Evolutionary conservation across 1,140 invertebrate species (phyloP).

Genomic region (Drosophila gunungcola): DNA sequence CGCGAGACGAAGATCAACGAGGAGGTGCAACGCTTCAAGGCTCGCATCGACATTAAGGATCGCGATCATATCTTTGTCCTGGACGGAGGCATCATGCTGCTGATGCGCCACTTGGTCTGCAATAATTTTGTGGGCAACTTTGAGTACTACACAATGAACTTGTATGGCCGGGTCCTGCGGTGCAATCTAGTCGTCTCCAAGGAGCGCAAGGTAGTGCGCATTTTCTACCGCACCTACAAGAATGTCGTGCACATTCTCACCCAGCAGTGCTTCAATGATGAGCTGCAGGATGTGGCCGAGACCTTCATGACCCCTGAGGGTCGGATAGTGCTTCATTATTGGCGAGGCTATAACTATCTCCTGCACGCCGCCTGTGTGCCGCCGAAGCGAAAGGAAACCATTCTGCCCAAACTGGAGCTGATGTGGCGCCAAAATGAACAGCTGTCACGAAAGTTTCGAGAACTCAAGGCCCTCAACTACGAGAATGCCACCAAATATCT

Average conservation of each 20-base stretch:
- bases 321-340: conserved; percentile 69
- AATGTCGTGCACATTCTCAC: conserved; percentile 60
- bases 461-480: conserved; percentile 65
- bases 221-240: conserved; percentile 75
- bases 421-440: conserved; percentile 70
- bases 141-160: conserved; percentile 77
- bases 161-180: conserved; percentile 66
- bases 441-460: conserved; percentile 40
- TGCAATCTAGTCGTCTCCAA: conserved; percentile 65
- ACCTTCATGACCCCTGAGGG: conserved; percentile 67
- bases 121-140: conserved; percentile 71
- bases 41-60: conserved; percentile 71
- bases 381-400: conserved; percentile 36
- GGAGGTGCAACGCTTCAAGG: conserved; percentile 72
- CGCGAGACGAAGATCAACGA: conserved; percentile 71
- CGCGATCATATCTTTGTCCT: conserved; percentile 71
- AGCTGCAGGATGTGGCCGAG: conserved; percentile 72
- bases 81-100: conserved; percentile 73
- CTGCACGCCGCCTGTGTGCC: conserved; percentile 63
- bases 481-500: conserved; percentile 66
- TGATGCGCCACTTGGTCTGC: conserved; percentile 70
- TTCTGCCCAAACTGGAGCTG: conserved; percentile 64
- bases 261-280: conserved; percentile 76
- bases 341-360: conserved; percentile 71
- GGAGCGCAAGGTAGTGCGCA: conserved; percentile 72